Evolutionary conservation across 2,888 invertebrate genomes (phyloP).

Genomic region (Empis livida): DNA sequence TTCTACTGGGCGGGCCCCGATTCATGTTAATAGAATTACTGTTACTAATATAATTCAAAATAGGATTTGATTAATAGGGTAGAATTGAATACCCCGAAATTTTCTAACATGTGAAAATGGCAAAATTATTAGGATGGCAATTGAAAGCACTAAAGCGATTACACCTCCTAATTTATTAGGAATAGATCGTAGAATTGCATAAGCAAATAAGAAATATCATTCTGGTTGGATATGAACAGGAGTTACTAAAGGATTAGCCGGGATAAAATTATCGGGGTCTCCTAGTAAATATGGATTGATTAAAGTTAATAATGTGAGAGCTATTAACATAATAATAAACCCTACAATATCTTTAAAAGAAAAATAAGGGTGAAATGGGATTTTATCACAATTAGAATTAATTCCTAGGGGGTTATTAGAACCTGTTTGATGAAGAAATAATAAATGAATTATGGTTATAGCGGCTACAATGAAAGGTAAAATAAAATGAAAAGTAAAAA

Average conservation of each 20-base stretch:
- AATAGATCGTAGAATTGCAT: constrained; percentile 66
- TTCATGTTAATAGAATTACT: constrained; percentile 54
- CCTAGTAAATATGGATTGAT: constrained; percentile 46
- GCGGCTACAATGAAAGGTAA: constrained; percentile 53
- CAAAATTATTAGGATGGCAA: constrained; percentile 50
- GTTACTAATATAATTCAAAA: constrained; percentile 44
- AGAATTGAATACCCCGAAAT: constrained; percentile 47
- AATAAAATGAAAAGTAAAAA: constrained; percentile 58
- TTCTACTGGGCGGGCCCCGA: constrained; percentile 57
- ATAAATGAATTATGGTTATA: constrained; percentile 48
- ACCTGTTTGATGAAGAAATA: constrained; percentile 53
- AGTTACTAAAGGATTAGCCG: constrained; percentile 38
- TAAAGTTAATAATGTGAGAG: constrained; percentile 41
- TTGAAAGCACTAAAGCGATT: constrained; percentile 38
- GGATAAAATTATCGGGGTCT: constrained; percentile 63
- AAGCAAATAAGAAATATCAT: constrained; percentile 75
- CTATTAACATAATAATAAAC: constrained; percentile 42
- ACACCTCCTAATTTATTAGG: constrained; percentile 71
- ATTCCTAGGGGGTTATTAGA: constrained; percentile 54
- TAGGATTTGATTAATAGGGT: constrained; percentile 45
- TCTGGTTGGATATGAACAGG: constrained; percentile 70
- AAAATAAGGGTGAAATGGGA: constrained; percentile 55
- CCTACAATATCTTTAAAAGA: constrained; percentile 49
- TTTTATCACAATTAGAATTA: constrained; percentile 53
- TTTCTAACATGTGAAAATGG: constrained; percentile 44